phyloP scores from a whole-genome alignment of 2,888 invertebrate species.

The Drosophila meridionalis region DNA sequence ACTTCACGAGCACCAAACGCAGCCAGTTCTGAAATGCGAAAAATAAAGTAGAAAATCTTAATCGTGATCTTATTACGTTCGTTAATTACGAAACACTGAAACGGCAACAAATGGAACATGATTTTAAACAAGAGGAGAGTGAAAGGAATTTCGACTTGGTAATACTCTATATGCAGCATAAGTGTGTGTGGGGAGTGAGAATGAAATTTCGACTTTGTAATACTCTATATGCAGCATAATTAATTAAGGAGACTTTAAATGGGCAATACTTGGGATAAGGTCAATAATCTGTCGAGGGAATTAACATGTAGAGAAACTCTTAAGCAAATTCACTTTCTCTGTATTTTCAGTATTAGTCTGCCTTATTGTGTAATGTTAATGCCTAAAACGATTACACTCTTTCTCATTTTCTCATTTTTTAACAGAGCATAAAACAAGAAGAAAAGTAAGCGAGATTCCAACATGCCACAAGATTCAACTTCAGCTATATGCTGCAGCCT shows the following conservation, averaged over 20 bases:
- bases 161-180: not conserved
- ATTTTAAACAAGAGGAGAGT: slow-evolving; percentile 16
- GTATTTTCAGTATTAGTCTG: too few species aligned
- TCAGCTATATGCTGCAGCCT: slow-evolving; percentile 44
- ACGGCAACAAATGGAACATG: not conserved
- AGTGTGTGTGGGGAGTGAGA: too few species aligned
- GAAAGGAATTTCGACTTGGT: not conserved
- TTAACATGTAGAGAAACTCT: not conserved
- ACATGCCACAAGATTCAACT: slow-evolving; percentile 20
- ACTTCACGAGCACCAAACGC: slow-evolving; percentile 20
- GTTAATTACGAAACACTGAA: slow-evolving; percentile 81
- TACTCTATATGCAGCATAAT: not conserved
- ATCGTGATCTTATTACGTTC: slow-evolving; percentile 83
- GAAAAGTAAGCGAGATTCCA: slow-evolving; percentile 30
- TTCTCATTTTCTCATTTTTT: not conserved
- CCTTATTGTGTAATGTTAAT: not conserved
- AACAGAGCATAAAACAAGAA: not conserved
- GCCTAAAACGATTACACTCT: not conserved
- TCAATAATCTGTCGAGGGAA: not conserved
- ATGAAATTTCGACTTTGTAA: not conserved
- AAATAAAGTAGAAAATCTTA: slow-evolving; percentile 63
- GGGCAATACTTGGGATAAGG: too few species aligned
- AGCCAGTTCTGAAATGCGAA: slow-evolving; percentile 20
- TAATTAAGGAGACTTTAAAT: too few species aligned
- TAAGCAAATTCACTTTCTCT: not conserved